These are phyloP conservation scores for Drosophila phalerata DNA, from an alignment of 2,888 invertebrate genomes.

Conservation along the genomic window DNA sequence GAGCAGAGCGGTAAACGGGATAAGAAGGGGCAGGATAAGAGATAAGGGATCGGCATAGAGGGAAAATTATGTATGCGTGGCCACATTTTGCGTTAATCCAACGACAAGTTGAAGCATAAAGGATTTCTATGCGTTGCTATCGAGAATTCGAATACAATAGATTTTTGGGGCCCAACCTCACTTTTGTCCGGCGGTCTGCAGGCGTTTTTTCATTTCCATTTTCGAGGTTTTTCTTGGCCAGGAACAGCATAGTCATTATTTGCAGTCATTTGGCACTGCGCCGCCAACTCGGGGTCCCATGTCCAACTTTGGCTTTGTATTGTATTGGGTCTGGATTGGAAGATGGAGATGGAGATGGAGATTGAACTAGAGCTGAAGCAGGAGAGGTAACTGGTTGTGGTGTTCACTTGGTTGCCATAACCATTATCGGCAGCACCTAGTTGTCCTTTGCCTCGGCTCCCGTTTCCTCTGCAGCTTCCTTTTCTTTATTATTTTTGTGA, in stretches of 20 bases:
- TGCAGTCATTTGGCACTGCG: constrained; percentile 75
- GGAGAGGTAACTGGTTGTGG: constrained; percentile 8
- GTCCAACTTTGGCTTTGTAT: constrained; percentile 56
- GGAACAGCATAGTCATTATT: constrained; percentile 65
- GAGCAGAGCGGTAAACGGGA: constrained; percentile 1
- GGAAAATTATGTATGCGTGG: constrained; percentile 71
- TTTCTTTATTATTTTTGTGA: constrained; percentile 45
- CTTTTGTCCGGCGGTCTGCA: constrained; percentile 21
- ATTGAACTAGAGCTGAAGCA: background rate
- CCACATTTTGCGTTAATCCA: constrained; percentile 80
- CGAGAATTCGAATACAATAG: constrained; percentile 51
- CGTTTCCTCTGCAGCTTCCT: constrained; percentile 5
- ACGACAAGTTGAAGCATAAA: constrained; percentile 78
- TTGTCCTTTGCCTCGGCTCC: constrained; percentile 9
- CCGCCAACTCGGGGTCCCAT: constrained; percentile 39
- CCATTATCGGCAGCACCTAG: constrained; percentile 80
- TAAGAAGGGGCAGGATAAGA: background rate
- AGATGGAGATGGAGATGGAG: background rate
- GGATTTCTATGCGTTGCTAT: constrained; percentile 73
- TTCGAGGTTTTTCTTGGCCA: constrained; percentile 19
- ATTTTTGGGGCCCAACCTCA: constrained; percentile 21
- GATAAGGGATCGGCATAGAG: background rate
- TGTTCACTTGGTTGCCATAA: constrained; percentile 61
- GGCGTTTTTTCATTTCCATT: constrained; percentile 24
- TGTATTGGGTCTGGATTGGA: background rate